These are phyloP conservation scores for Ariopsis seemanni DNA, from an alignment of 2,113 vertebrate genomes.

Conservation along the genomic window DNA sequence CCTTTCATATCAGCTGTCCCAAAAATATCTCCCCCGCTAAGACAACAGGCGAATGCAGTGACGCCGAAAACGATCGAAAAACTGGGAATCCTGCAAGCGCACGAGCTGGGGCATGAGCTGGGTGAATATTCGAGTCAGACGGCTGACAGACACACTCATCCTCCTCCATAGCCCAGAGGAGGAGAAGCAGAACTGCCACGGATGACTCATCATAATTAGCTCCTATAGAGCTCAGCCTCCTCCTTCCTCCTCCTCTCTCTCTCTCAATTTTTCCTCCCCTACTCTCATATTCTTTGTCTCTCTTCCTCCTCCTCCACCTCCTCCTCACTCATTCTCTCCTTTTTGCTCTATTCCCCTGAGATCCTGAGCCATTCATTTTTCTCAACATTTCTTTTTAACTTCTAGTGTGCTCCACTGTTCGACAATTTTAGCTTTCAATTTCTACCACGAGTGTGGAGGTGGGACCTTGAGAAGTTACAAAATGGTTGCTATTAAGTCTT, in stretches of 20 bases:
- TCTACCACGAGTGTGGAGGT: slow-evolving; percentile 19
- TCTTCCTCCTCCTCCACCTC: background rate
- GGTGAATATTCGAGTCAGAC: slow-evolving; percentile 39
- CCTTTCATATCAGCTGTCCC: slow-evolving; percentile 33
- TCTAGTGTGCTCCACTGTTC: background rate
- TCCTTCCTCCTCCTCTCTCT: slow-evolving; percentile 28
- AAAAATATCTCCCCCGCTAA: slow-evolving; percentile 32
- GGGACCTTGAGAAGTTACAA: slow-evolving; percentile 12
- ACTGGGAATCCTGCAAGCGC: slow-evolving; percentile 24
- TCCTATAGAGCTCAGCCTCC: slow-evolving; percentile 25
- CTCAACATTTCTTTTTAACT: background rate
- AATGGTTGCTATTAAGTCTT: background rate
- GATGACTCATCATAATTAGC: slow-evolving; percentile 48
- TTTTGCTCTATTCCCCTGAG: background rate
- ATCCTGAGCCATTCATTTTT: slow-evolving; percentile 17
- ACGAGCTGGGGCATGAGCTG: slow-evolving; percentile 24
- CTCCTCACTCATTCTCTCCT: slow-evolving; percentile 10
- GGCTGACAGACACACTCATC: slow-evolving; percentile 39
- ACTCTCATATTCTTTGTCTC: slow-evolving; percentile 20
- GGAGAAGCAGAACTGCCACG: slow-evolving; percentile 38
- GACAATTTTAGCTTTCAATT: slow-evolving; percentile 10
- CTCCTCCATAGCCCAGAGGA: slow-evolving; percentile 38
- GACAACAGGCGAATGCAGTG: slow-evolving; percentile 12
- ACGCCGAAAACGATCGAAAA: background rate
- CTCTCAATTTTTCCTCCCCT: background rate